Conservation (phyloP, 1,140 invertebrate species). For the Neodiprion virginianus region DNA sequence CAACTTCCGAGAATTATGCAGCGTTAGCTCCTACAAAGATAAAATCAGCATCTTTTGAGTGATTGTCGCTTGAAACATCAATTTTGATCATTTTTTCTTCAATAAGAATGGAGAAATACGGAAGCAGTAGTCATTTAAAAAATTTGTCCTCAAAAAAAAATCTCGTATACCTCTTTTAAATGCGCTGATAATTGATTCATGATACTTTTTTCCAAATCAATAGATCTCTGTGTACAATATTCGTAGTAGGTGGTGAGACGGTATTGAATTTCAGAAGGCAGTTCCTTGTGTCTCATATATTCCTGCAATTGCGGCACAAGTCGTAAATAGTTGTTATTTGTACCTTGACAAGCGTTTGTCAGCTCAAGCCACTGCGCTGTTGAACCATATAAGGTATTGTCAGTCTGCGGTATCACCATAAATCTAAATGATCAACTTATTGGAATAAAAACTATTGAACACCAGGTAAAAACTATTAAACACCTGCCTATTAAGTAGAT, state of each 20-base stretch:
- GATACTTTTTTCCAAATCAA: conserved; percentile 57
- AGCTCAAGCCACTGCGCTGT: conserved; percentile 34
- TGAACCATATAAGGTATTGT: neutral
- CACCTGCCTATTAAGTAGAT: conserved; percentile 47
- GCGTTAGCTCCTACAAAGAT: conserved; percentile 53
- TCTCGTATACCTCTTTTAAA: conserved; percentile 43
- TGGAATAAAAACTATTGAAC: conserved; percentile 13
- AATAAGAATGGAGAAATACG: neutral
- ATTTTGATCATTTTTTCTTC: neutral
- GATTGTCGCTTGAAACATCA: conserved; percentile 13
- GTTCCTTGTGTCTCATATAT: conserved; percentile 49
- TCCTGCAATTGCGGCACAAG: conserved; percentile 46
- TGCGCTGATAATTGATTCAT: conserved; percentile 55
- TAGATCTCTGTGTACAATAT: conserved; percentile 55
- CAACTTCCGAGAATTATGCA: conserved; percentile 55
- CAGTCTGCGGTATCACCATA: neutral
- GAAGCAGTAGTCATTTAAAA: conserved; percentile 21
- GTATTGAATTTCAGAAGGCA: conserved; percentile 39
- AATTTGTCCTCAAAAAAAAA: conserved; percentile 16
- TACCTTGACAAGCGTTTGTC: conserved; percentile 35
- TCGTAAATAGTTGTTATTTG: conserved; percentile 38
- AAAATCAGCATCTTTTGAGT: conserved; percentile 12
- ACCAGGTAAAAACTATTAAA: conserved; percentile 13
- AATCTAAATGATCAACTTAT: conserved; percentile 29
- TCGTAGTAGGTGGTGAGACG: conserved; percentile 47